phyloP scores from a whole-genome alignment of 2,888 invertebrate species.

The Eristalinus aeneus region DNA sequence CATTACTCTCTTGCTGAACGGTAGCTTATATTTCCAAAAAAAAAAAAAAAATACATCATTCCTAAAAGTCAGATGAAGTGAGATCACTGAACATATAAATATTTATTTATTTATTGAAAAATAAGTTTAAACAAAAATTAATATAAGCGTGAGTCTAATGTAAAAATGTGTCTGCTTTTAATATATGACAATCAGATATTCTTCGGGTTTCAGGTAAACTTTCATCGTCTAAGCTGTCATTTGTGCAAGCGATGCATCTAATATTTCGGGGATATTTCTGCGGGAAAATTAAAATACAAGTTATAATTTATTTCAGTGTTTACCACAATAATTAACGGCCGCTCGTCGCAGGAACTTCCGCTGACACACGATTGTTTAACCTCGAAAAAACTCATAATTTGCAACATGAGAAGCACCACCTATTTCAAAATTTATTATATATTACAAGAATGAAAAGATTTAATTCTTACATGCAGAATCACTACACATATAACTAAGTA shows the following conservation, averaged over 20 bases:
- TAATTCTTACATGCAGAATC: slow-evolving; percentile 26
- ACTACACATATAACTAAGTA: background rate
- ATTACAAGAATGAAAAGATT: background rate
- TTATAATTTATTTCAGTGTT: background rate
- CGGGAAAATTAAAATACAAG: background rate
- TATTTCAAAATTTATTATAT: background rate
- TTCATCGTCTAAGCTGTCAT: slow-evolving; percentile 35
- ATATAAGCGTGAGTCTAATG: slow-evolving; percentile 42
- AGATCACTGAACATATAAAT: too few relatives aligned
- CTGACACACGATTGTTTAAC: background rate
- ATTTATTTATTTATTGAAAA: too few relatives aligned
- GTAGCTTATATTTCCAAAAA: too few relatives aligned
- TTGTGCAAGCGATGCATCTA: slow-evolving; percentile 32
- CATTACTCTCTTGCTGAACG: too few relatives aligned
- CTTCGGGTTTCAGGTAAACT: background rate
- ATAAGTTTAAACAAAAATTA: background rate
- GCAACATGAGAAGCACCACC: background rate
- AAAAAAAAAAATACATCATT: slow-evolving; percentile 18
- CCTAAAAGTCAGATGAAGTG: background rate
- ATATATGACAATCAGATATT: slow-evolving; percentile 2
- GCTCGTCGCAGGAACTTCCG: background rate
- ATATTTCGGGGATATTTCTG: slow-evolving; percentile 55
- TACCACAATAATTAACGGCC: slow-evolving; percentile 49
- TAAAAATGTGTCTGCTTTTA: slow-evolving; percentile 20
- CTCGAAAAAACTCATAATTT: background rate